These are phyloP conservation scores for Anisognathus igniventris DNA, from an alignment of 2,797 vertebrate species.

Conservation along the genomic window DNA sequence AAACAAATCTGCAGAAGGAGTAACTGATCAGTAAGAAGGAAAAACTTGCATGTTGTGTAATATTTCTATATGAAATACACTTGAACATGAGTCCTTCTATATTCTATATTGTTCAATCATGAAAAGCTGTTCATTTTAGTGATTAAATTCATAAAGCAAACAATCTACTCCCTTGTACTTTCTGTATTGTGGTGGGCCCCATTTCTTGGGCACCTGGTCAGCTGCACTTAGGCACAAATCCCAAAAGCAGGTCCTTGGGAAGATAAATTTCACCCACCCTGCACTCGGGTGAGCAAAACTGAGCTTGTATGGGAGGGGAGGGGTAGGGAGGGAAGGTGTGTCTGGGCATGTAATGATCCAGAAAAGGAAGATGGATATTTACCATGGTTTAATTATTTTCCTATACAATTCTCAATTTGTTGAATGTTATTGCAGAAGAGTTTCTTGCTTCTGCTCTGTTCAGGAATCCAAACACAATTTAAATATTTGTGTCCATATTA, in stretches of 20 bases:
- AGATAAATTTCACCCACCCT: background rate
- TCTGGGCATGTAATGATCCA: background rate
- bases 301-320: background rate
- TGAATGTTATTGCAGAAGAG: background rate
- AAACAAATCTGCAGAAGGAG: background rate
- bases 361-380: background rate
- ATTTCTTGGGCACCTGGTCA: background rate
- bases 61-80: background rate
- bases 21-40: background rate
- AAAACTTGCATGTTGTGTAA: background rate
- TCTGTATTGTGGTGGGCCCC: background rate
- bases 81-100: background rate
- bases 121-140: background rate
- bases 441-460: background rate
- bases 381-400: background rate
- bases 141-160: background rate
- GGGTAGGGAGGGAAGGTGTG: background rate
- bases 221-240: background rate
- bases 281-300: background rate
- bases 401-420: background rate
- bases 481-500: background rate
- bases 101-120: background rate
- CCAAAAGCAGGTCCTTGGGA: background rate
- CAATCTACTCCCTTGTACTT: background rate
- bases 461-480: background rate